Conservation (phyloP, 2,888 invertebrate genomes). For the Tachina grossa region DNA sequence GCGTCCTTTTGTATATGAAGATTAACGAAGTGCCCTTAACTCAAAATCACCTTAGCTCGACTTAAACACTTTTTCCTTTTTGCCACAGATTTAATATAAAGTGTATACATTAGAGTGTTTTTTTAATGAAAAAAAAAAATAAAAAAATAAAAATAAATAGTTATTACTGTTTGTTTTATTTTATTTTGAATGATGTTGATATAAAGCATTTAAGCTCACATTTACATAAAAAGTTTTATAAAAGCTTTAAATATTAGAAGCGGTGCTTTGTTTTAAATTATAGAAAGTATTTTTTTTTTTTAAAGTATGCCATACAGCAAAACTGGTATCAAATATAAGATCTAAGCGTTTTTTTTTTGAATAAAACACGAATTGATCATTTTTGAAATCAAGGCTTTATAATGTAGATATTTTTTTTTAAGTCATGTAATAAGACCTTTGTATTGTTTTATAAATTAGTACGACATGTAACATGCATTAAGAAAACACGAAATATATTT, state of each 20-base stretch:
- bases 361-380: too few species aligned
- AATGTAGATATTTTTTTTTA: not conserved
- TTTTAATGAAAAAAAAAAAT: not conserved
- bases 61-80: too few species aligned
- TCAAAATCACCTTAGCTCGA: too few species aligned
- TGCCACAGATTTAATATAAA: slow-evolving; percentile 16
- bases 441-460: not conserved
- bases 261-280: slow-evolving; percentile 1
- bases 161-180: not conserved
- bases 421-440: not conserved
- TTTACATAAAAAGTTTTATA: slow-evolving; percentile 4
- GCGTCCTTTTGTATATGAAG: too few species aligned
- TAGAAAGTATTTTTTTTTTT: slow-evolving; percentile 11
- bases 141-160: too few species aligned
- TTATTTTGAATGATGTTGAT: slow-evolving; percentile 14
- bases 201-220: slow-evolving; percentile 41
- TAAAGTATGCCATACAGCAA: slow-evolving; percentile 10
- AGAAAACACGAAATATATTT: too few species aligned
- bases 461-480: slow-evolving; percentile 20
- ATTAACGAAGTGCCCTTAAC: too few species aligned
- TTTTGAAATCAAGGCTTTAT: too few species aligned
- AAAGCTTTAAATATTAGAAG: slow-evolving; percentile 11
- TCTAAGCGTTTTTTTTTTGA: too few species aligned
- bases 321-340: not conserved
- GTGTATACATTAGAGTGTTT: slow-evolving; percentile 5